A percentile compares a stretch with the other conserved stretches of the same genome.
These are phyloP conservation scores for Bubo scandiacus DNA, from an alignment of 2,113 vertebrate species.

Conservation along the genomic window DNA sequence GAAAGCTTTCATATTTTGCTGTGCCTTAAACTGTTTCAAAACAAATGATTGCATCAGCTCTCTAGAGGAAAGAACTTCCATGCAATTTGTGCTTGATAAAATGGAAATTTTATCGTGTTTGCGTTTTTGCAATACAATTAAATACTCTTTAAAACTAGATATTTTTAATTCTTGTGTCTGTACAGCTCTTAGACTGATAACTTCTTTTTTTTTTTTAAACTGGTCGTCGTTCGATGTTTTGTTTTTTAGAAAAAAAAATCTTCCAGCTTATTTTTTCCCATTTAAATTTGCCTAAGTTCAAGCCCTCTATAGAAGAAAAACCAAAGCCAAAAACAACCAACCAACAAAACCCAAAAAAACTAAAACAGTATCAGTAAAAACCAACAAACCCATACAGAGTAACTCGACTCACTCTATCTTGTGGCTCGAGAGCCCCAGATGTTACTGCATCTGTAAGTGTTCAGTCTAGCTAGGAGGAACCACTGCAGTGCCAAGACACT, in stretches of 20 bases:
- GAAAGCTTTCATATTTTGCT: neutral
- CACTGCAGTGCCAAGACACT: neutral
- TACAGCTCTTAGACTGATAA: neutral
- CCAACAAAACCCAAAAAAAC: neutral
- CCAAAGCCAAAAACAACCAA: neutral
- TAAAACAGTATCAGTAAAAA: neutral
- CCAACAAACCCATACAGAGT: accelerated
- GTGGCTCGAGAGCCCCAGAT: neutral
- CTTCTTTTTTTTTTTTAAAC: constrained; percentile 1
- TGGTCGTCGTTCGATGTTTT: neutral
- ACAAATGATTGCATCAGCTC: constrained; percentile 3
- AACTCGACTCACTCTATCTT: neutral
- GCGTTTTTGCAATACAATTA: neutral
- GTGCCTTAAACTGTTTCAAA: neutral
- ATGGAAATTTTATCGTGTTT: neutral
- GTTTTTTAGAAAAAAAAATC: neutral
- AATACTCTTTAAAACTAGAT: neutral
- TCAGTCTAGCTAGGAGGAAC: neutral
- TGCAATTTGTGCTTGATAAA: neutral
- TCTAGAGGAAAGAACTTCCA: neutral
- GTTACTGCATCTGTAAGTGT: neutral
- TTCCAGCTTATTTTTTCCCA: neutral
- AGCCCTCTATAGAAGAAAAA: neutral
- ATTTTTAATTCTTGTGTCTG: constrained; percentile 14
- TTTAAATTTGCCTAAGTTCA: neutral